Evolutionary conservation across 2,888 invertebrate species (phyloP).

Genomic region (Phortica magna): DNA sequence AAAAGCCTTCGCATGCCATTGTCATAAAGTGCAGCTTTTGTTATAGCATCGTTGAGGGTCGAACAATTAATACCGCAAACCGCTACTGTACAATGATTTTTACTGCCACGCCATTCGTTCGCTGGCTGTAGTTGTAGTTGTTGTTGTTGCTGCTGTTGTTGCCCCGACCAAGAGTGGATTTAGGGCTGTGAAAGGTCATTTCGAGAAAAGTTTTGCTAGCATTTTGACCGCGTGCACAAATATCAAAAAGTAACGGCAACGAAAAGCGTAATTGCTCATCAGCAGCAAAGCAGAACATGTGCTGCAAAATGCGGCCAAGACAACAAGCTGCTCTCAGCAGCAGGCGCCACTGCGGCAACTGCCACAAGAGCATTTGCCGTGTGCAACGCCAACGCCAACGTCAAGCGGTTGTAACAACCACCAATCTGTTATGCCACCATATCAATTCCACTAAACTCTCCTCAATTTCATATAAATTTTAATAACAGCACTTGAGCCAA

Average conservation of each 20-base stretch:
- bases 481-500: conserved; percentile 50
- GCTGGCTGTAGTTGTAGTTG: no score
- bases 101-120: neutral
- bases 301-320: neutral
- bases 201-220: conserved; percentile 34
- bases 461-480: conserved; percentile 45
- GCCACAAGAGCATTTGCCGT: neutral
- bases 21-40: conserved; percentile 17
- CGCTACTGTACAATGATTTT: conserved; percentile 20
- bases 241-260: conserved; percentile 6
- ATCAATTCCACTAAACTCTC: conserved; percentile 17
- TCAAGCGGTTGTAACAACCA: neutral
- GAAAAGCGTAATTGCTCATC: conserved; percentile 34
- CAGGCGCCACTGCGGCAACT: neutral
- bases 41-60: neutral
- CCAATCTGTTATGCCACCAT: neutral
- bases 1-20: neutral
- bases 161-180: conserved; percentile 29
- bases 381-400: conserved; percentile 13
- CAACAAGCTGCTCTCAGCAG: neutral
- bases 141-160: neutral
- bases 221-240: conserved; percentile 34
- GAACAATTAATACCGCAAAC: conserved; percentile 23
- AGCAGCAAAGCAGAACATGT: conserved; percentile 18
- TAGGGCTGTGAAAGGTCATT: conserved; percentile 36